Base-by-base conservation (phyloP, 2,888 invertebrate species). In the Hedychridium roseum region DNA sequence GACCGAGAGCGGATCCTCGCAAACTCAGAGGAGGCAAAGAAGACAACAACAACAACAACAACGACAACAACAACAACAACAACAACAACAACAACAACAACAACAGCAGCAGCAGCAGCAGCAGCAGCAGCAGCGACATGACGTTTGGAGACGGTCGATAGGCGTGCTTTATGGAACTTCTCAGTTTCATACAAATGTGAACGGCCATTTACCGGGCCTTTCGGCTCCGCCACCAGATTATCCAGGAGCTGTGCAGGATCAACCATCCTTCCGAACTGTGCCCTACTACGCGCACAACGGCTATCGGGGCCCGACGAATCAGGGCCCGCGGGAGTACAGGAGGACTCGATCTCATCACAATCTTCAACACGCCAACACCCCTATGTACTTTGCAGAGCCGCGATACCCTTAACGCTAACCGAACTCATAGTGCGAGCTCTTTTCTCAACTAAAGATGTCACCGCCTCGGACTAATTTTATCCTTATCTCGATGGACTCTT, bases 301-400 rank as follows among this genome's bases (percentile, higher is more conserved):
- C 1, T 58, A 63, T 35, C 39, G 43, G 9, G 31, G 49, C 1
- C 27, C 38, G 17, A 14, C 15, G 23, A 58, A 56, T 40, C 55
- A 52, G 6, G 26, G 47, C 7, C 48, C 58, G 2, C 63, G 62
- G 26, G 70, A 74, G 12, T 66, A 68, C 32, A 57, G 70, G 32
- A 68, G 74, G n/a, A 77, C 68, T 36, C 82, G 84, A 54, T 85
- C 87, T 0, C 86, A 87, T 52, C 86, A 87, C 57, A 87, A 86
- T 68, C 80, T 88, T 35, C 83, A 86, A 73, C 84, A 71, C 48
- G 35, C 47, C 5, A 43, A n/a, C n/a, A n/a, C n/a, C n/a, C n/a
- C 55, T 7, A 31, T 31, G 12, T 31, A 31, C 14, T 31, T 31
- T 12, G 6, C 31, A n/a, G 49, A 49, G 34, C 38, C 39, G 2